Evolutionary conservation across 2,113 vertebrate genomes (phyloP).

Genomic region (Pholis gunnellus): DNA sequence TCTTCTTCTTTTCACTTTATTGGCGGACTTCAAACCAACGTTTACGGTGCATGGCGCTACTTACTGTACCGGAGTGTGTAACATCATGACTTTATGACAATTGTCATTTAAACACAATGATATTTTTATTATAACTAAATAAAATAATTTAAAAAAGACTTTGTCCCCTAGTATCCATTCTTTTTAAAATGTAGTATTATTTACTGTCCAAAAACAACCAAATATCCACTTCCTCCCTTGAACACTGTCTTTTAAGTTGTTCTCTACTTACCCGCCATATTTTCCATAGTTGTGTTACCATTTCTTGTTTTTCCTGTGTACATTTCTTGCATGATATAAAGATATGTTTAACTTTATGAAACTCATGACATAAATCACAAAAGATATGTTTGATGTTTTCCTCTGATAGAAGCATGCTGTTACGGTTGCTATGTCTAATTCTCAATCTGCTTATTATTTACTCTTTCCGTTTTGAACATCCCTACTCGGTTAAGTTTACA

Average conservation of each 20-base stretch:
- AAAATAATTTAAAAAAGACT: too few relatives aligned
- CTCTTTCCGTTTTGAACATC: not conserved
- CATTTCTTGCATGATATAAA: not conserved
- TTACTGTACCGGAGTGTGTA: too few relatives aligned
- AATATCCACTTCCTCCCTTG: not conserved
- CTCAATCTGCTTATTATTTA: not conserved
- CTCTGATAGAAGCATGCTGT: not conserved
- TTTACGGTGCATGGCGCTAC: too few relatives aligned
- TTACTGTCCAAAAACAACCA: too few relatives aligned
- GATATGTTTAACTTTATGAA: not conserved
- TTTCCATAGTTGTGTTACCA: not conserved
- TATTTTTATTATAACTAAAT: too few relatives aligned
- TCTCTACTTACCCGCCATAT: not conserved
- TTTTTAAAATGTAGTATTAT: not conserved
- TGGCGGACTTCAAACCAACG: too few relatives aligned
- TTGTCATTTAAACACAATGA: too few relatives aligned
- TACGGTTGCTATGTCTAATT: not conserved
- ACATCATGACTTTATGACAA: too few relatives aligned
- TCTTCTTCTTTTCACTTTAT: too few relatives aligned
- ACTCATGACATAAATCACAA: not conserved
- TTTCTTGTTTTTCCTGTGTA: not conserved
- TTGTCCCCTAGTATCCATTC: not conserved
- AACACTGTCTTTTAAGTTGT: not conserved
- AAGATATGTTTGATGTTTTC: not conserved
- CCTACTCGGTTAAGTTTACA: not conserved